A percentile compares a stretch with the other conserved stretches of the same genome.
These are phyloP conservation scores for Pachymerium ferrugineum DNA, from an alignment of 2,888 invertebrate species.

Conservation along the genomic window DNA sequence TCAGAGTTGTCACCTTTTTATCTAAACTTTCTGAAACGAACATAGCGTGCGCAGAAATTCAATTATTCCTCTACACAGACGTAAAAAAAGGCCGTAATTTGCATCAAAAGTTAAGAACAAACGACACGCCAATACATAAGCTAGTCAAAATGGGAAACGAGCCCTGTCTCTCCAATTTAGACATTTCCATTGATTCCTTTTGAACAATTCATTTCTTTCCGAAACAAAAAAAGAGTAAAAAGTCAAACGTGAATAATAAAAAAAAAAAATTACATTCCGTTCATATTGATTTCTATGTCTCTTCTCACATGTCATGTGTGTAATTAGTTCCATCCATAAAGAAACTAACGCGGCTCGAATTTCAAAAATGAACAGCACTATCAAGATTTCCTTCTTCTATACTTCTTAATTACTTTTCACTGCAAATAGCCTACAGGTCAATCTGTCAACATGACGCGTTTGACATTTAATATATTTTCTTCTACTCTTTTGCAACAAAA, in stretches of 20 bases:
- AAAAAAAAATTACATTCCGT: neutral
- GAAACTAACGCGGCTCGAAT: constrained; percentile 2
- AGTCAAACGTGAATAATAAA: neutral
- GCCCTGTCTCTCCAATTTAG: constrained; percentile 7
- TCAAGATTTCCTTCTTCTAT: neutral
- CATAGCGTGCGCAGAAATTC: neutral
- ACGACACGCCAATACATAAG: constrained; percentile 16
- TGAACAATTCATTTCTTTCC: constrained; percentile 11
- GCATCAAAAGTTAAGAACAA: constrained; percentile 16
- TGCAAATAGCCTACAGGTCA: constrained; percentile 15
- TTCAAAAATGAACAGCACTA: constrained; percentile 17
- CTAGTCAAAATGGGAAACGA: constrained; percentile 17
- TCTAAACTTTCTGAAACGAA: neutral
- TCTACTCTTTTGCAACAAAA: neutral
- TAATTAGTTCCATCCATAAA: constrained; percentile 20
- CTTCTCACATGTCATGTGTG: constrained; percentile 24
- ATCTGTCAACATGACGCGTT: constrained; percentile 5
- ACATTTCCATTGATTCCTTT: constrained; percentile 11
- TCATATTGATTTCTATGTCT: constrained; percentile 11
- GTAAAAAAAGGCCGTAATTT: constrained; percentile 6
- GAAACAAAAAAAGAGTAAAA: too few species aligned
- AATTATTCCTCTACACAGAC: neutral
- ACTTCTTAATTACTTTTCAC: constrained; percentile 17
- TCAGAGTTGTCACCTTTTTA: neutral
- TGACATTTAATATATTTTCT: constrained; percentile 10